phyloP scores from a whole-genome alignment of 2,888 invertebrate species.

The Tricholauxania praeusta region DNA sequence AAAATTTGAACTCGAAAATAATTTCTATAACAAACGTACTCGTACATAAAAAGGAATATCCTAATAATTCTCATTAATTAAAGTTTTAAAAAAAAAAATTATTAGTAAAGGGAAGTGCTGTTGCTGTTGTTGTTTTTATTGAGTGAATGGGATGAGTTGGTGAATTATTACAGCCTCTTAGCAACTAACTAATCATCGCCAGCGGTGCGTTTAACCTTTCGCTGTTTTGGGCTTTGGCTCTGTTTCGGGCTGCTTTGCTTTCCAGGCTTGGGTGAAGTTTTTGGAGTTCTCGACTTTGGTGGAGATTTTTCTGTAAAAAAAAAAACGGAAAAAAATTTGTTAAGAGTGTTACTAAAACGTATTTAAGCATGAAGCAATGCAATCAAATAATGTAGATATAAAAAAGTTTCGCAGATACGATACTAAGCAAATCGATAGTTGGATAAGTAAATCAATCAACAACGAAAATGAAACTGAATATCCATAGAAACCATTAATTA shows the following conservation, averaged over 20 bases:
- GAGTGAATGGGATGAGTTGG: not conserved
- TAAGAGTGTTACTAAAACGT: too few species aligned
- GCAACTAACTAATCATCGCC: constrained; percentile 72
- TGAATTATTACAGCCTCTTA: constrained; percentile 45
- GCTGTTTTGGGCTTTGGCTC: constrained; percentile 79
- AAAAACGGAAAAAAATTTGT: constrained; percentile 38
- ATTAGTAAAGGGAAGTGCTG: constrained; percentile 22
- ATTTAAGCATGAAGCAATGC: not conserved
- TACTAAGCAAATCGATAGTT: too few species aligned
- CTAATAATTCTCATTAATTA: constrained; percentile 29
- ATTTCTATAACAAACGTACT: too few species aligned
- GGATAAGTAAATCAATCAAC: too few species aligned
- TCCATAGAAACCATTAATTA: too few species aligned
- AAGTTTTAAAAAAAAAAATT: constrained; percentile 8
- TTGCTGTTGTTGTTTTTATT: constrained; percentile 12
- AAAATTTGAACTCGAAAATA: too few species aligned
- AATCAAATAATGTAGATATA: too few species aligned
- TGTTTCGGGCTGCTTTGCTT: constrained; percentile 75
- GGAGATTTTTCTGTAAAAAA: constrained; percentile 78
- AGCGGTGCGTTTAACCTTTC: constrained; percentile 81
- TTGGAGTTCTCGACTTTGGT: constrained; percentile 73
- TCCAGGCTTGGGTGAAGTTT: constrained; percentile 68
- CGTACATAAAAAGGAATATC: not conserved
- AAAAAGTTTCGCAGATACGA: not conserved
- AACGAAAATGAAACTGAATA: too few species aligned